Percentiles rank a stretch among this genome's conserved stretches.
These are phyloP conservation scores for Drosophila infuscata DNA, from an alignment of 2,888 invertebrate species.

Conservation along the genomic window DNA sequence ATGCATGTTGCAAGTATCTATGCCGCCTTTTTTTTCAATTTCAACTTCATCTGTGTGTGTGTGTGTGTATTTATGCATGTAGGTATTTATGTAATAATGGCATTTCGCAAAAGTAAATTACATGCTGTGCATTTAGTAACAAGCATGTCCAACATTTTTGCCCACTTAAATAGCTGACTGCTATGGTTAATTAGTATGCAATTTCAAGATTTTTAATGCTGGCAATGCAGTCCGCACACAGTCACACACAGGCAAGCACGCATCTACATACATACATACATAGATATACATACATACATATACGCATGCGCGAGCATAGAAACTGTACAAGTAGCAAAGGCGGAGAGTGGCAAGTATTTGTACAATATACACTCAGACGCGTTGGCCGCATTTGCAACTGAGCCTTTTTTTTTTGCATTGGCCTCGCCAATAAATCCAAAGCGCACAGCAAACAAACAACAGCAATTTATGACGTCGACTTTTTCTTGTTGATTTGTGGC, in stretches of 20 bases:
- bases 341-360: neutral
- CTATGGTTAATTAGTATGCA: slow-evolving; percentile 74
- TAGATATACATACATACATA: neutral
- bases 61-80: slow-evolving; percentile 1
- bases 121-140: slow-evolving; percentile 76
- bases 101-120: slow-evolving; percentile 69
- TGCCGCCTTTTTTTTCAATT: slow-evolving; percentile 20
- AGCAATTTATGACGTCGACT: slow-evolving; percentile 61
- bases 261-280: neutral
- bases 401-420: slow-evolving; percentile 48
- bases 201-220: slow-evolving; percentile 75
- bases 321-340: neutral
- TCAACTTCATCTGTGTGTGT: neutral
- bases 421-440: slow-evolving; percentile 64
- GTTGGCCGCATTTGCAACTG: slow-evolving; percentile 49
- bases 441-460: slow-evolving; percentile 32
- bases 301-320: slow-evolving; percentile 24
- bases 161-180: slow-evolving; percentile 70
- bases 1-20: slow-evolving; percentile 19
- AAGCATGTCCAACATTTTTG: slow-evolving; percentile 77
- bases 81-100: slow-evolving; percentile 54
- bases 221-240: slow-evolving; percentile 60
- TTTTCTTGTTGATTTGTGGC: slow-evolving; percentile 56
- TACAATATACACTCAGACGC: slow-evolving; percentile 23
- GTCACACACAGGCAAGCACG: slow-evolving; percentile 28